Percentiles rank a stretch among this genome's conserved stretches.
Conservation (phyloP, 2,113 vertebrate genomes). For the Bubo blakistoni region DNA sequence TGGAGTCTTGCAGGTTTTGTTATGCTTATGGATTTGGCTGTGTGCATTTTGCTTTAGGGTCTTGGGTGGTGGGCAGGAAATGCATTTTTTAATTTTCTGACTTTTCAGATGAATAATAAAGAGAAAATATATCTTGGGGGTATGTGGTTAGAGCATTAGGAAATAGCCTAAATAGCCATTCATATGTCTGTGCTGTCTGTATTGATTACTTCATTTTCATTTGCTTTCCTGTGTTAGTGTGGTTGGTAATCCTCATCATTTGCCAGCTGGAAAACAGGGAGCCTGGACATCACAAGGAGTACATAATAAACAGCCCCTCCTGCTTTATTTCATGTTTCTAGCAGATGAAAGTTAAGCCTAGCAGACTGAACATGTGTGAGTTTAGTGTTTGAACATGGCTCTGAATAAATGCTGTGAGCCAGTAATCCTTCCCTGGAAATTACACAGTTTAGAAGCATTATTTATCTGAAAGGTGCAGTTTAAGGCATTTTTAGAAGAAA, state of each 20-base stretch:
- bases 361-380: neutral
- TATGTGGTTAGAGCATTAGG: neutral
- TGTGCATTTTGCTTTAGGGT: neutral
- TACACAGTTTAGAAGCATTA: neutral
- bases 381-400: neutral
- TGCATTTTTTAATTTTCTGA: constrained; percentile 18
- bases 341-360: neutral
- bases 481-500: neutral
- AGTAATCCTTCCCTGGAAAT: neutral
- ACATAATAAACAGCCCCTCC: neutral
- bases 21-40: neutral
- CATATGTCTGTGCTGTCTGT: neutral
- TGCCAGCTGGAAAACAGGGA: constrained; percentile 5
- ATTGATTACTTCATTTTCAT: constrained; percentile 30
- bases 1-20: neutral
- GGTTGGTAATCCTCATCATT: neutral
- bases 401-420: neutral
- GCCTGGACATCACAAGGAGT: neutral
- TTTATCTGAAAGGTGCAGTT: neutral
- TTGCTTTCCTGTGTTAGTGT: neutral
- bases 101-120: neutral
- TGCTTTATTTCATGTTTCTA: neutral
- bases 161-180: constrained; percentile 12
- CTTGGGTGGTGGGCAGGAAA: neutral
- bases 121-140: neutral